Evolutionary conservation across 2,113 vertebrate genomes (phyloP).

Genomic region (Stigmatopora nigra): DNA sequence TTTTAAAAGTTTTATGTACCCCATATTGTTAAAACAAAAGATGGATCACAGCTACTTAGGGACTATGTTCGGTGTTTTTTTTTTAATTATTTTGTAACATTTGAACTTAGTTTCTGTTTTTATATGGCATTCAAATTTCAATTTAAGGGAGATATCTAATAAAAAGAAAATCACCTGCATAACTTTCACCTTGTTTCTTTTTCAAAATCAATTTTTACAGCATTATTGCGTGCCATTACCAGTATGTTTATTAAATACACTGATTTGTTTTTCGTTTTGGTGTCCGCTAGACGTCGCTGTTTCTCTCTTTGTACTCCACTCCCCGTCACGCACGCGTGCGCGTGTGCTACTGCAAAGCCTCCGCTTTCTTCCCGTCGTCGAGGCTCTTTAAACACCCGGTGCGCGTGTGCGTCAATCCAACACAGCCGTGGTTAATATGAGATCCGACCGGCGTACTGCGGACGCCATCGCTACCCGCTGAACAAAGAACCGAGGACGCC

Average conservation of each 20-base stretch:
- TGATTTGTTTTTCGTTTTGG: no score
- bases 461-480: not conserved
- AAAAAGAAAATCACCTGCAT: not conserved
- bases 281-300: not conserved
- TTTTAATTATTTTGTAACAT: not conserved
- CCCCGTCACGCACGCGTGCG: not conserved
- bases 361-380: not conserved
- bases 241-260: no score
- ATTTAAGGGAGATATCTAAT: not conserved
- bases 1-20: not conserved
- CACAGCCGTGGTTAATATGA: not conserved
- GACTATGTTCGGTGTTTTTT: not conserved
- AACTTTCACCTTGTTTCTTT: not conserved
- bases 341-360: not conserved
- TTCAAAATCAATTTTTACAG: no score
- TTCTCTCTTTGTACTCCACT: not conserved
- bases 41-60: not conserved
- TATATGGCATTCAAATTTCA: not conserved
- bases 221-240: no score
- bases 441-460: not conserved
- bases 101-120: not conserved
- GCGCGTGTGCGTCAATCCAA: not conserved
- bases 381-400: not conserved
- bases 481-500: not conserved
- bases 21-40: not conserved